Evolutionary conservation across 2,113 vertebrate species (phyloP).

Genomic region (Oreochromis spilurus): DNA sequence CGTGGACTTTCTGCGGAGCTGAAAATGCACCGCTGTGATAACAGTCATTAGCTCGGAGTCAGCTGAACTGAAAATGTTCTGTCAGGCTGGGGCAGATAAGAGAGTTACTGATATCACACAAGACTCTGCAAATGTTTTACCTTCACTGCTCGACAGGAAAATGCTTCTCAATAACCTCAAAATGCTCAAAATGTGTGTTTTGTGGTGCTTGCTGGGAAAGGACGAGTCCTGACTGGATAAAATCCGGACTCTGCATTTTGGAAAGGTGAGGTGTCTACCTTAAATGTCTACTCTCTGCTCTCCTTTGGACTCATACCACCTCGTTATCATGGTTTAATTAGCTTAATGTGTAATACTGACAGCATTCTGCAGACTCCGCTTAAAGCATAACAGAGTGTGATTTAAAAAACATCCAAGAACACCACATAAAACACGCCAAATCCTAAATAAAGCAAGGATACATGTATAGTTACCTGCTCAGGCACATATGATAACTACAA

Average conservation of each 20-base stretch:
- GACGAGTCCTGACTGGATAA: neutral
- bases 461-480: neutral
- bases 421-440: rapidly evolving
- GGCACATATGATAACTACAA: neutral
- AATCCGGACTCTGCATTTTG: neutral
- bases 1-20: neutral
- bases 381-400: neutral
- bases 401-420: neutral
- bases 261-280: neutral
- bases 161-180: neutral
- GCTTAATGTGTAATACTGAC: neutral
- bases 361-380: neutral
- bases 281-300: neutral
- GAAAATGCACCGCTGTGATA: neutral
- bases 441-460: neutral
- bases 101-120: neutral
- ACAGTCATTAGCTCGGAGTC: neutral
- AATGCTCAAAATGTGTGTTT: neutral
- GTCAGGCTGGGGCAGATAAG: neutral
- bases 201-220: neutral
- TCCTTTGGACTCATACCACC: rapidly evolving
- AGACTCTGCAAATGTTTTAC: neutral
- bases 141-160: neutral
- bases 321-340: neutral
- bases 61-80: neutral